Base-by-base conservation (phyloP, 2,797 vertebrate species). In the Acanthopagrus latus region DNA sequence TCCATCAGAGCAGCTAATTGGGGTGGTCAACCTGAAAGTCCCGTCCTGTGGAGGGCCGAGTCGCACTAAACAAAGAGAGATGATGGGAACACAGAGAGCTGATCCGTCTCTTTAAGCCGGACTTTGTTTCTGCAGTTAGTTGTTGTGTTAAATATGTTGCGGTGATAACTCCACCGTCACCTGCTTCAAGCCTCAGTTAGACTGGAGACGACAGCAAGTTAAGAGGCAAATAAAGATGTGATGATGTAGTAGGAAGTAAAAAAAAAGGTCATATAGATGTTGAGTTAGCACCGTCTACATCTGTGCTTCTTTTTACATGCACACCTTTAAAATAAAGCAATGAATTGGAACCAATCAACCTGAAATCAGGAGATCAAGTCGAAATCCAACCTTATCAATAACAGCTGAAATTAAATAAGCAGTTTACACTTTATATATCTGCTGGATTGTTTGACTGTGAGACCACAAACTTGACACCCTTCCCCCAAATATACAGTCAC, bases 1-100 rank as follows among this genome's bases (percentile, higher is more conserved):
- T 81, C 85, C 87, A 74, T 88, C 88, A 80, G 83, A 85, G 91
- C 85, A 76, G 85, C 79, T 90, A 88, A 91, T 82, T 77, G 84
- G 76, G 82, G 63, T 23, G 83, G 78, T 85, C 68, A 48, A 84
- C 66, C 86, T 78, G 82, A 91, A 87, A 84, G 64, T 25, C 41
- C 60, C 16, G 68, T 78, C 77, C 62, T 66, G 82, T 43, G 62
- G 81, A 59, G 12, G 54, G 62, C 58, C 17, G 4, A 0, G 18
- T 38, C 62, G 11, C 10, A 29, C 69, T 52, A 64, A 76, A 88
- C 82, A 88, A 70, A 84, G 62, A 73, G 21, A 17, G 57, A 21
- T 54, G 83, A 79, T 21, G 75, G 72, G 71, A 78, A 52, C 41
- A 20, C 47, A 16, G 33, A 54, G 52, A 3, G 0, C 16, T 4